Evolutionary conservation across 2,113 vertebrate species (phyloP), one percentile per base, ranked within the genome.

Genomic region (Etheostoma spectabile): DNA sequence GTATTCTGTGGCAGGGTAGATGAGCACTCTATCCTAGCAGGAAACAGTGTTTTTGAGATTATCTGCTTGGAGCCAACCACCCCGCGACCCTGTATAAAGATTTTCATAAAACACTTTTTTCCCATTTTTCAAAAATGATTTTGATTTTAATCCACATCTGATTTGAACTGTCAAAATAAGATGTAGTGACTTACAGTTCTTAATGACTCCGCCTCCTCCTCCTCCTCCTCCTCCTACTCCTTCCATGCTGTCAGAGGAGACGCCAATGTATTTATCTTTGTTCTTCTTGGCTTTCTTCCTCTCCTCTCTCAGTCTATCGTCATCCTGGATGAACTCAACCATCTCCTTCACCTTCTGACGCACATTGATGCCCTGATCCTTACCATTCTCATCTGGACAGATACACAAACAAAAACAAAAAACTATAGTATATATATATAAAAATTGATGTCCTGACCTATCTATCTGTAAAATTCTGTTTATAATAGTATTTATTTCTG

Each of bases 221-320:
- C 95, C 97, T 38, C 48, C 83, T 79, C 96, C 97, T 0, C 62
- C 75, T 45, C 83, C 84, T 60, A 80, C 85, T 77, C 92, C 92
- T 70, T 96, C 97, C 81, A 96, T 96, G 87, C 95, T 97, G 91
- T 99, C 97, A 0, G 97, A 99, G 64, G 98, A 99, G 83, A 99
- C 97, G 13, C 98, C 98, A 60, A 99, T 96, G 65, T 99, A 99
- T 95, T 99, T 99, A 94, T 99, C 98, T 94, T 99, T 99, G 96
- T 99, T 99, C 93, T 98, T 99, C 95, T 99, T 99, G 18, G 98
- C 98, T 89, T 99, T 99, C 94, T 99, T 99, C 86, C 97, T 95
- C 89, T 99, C 98, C 82, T 99, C 98, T 86, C 98, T 95, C 61
- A 99, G 95, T 78, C 97, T 94, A 90, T 99, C 98, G 2, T 99